Evolutionary conservation across 2,113 vertebrate genomes (phyloP).

Genomic region (Barnardius zonarius): DNA sequence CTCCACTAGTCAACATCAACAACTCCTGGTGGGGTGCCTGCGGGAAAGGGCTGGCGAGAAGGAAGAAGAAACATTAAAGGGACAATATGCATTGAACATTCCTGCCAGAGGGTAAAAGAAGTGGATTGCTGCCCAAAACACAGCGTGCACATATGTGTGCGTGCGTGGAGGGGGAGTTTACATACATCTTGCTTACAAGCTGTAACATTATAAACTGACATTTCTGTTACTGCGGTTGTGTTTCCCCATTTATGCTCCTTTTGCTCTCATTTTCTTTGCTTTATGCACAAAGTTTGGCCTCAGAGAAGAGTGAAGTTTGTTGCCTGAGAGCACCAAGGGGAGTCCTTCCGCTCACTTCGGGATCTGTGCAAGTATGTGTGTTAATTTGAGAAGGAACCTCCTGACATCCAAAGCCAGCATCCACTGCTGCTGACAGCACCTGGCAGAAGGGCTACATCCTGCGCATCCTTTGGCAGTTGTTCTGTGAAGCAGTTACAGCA

Average conservation of each 20-base stretch:
- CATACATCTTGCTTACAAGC: neutral
- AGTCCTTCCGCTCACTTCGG: neutral
- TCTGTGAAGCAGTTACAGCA: neutral
- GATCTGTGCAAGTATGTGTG: neutral
- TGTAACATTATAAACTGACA: neutral
- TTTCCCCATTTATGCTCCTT: neutral
- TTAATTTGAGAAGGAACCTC: neutral
- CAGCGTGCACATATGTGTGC: fast-evolving
- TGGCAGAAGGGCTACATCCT: slow-evolving; percentile 21
- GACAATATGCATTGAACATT: neutral
- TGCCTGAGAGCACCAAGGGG: neutral
- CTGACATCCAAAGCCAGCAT: neutral
- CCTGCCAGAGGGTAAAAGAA: neutral
- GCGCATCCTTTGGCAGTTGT: neutral
- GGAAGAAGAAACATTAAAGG: neutral
- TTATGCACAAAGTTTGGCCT: neutral
- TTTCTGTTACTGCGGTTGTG: neutral
- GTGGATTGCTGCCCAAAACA: neutral
- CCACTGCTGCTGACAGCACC: neutral
- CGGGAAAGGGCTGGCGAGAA: neutral
- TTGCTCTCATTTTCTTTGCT: neutral
- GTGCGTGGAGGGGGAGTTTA: neutral
- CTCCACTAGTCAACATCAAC: neutral
- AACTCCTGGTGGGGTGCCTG: neutral
- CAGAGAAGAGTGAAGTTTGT: neutral